phyloP scores from a whole-genome alignment of 2,797 vertebrate species.

The Graptemys geographica region DNA sequence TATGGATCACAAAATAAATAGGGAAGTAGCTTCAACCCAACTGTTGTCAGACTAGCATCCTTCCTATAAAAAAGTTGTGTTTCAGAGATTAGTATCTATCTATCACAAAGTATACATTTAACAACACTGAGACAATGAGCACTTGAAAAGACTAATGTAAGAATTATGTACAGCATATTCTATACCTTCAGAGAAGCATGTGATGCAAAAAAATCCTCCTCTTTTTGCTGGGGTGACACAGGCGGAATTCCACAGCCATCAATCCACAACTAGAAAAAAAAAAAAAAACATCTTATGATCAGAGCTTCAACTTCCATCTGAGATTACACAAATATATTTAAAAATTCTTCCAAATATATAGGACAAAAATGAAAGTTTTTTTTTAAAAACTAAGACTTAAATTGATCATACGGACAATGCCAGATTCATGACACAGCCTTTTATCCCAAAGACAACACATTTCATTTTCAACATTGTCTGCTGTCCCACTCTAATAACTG shows the following conservation, averaged over 20 bases:
- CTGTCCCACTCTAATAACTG: background rate
- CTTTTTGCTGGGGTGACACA: conserved; percentile 85
- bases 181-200: conserved; percentile 81
- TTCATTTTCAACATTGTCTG: background rate
- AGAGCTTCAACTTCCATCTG: background rate
- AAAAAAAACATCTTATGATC: background rate
- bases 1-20: background rate
- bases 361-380: background rate
- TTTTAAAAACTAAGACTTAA: background rate
- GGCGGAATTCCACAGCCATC: conserved; percentile 82
- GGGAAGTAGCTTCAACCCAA: background rate
- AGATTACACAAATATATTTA: background rate
- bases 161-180: background rate
- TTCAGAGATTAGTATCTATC: background rate
- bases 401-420: background rate
- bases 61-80: background rate
- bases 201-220: conserved; percentile 94
- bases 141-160: background rate
- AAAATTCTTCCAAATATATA: fast-evolving
- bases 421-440: background rate
- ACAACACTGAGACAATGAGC: background rate
- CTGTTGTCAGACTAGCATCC: background rate
- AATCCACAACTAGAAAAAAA: conserved; percentile 89
- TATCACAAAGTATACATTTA: background rate
- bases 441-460: background rate